Conservation (phyloP, 2,888 invertebrate species). For the Uloborus plumipes region DNA sequence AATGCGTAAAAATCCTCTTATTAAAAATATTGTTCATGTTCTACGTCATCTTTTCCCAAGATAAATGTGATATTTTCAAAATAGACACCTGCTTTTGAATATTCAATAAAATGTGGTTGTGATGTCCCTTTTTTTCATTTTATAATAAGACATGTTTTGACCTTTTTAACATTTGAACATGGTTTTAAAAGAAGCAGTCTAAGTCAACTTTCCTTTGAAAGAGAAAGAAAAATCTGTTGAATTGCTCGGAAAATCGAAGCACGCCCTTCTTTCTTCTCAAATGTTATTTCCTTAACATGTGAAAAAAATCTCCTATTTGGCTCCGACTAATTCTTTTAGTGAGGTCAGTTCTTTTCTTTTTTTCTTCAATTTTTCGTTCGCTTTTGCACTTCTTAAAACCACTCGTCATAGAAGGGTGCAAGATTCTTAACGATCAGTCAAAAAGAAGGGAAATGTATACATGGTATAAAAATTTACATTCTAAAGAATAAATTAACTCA, state of each 20-base stretch:
- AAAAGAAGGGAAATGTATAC: too few relatives aligned
- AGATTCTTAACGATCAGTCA: background rate
- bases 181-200: too few relatives aligned
- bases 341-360: constrained; percentile 8
- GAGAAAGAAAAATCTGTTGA: background rate
- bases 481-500: background rate
- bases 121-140: too few relatives aligned
- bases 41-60: too few relatives aligned
- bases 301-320: constrained; percentile 20
- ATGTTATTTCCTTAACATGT: constrained; percentile 6
- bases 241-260: constrained; percentile 4
- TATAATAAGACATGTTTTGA: too few relatives aligned
- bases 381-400: background rate
- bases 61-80: too few relatives aligned
- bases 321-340: constrained; percentile 12
- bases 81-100: too few relatives aligned
- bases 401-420: background rate
- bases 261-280: background rate
- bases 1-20: too few relatives aligned
- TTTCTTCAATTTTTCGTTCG: constrained; percentile 7
- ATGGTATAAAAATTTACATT: background rate
- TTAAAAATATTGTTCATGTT: too few relatives aligned
- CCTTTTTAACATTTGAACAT: too few relatives aligned
- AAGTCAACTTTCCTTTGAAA: too few relatives aligned
- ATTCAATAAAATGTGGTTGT: too few relatives aligned